Evolutionary conservation across 1,140 invertebrate genomes (phyloP).

Genomic region (Leguminivora glycinivorella): DNA sequence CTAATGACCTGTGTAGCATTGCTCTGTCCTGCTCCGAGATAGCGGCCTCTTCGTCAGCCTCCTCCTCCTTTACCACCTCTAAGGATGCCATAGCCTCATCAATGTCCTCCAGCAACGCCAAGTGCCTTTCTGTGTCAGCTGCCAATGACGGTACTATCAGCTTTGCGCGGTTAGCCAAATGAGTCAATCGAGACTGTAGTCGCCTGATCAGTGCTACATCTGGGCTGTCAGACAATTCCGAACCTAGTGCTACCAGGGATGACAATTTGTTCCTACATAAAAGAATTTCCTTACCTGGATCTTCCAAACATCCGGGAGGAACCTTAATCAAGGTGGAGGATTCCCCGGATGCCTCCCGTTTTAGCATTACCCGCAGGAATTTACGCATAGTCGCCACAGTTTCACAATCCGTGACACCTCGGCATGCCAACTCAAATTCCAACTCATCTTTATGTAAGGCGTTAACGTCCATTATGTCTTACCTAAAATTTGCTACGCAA

Average conservation of each 20-base stretch:
- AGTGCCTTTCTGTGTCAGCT: not conserved
- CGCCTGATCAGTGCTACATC: not conserved
- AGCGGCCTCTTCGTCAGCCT: not conserved
- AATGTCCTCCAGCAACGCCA: not conserved
- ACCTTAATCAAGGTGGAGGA: not conserved
- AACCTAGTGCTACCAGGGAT: not conserved
- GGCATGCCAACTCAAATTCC: slow-evolving; percentile 12
- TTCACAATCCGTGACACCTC: not conserved
- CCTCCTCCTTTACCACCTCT: not conserved
- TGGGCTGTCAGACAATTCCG: not conserved
- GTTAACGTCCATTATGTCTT: not conserved
- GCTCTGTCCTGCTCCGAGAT: too few relatives aligned
- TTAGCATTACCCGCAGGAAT: not conserved
- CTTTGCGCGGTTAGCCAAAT: not conserved
- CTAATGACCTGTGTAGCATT: not conserved
- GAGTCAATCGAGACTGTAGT: not conserved
- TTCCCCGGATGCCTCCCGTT: not conserved
- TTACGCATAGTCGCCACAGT: slow-evolving; percentile 2
- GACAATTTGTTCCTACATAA: not conserved
- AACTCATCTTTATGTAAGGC: not conserved
- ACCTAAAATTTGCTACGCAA: not conserved
- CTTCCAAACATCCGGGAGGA: not conserved
- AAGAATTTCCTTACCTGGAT: not conserved
- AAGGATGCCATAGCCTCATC: not conserved
- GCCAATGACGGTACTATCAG: not conserved